These are phyloP conservation scores for Pammene aurita DNA, from an alignment of 2,888 invertebrate species.

Conservation along the genomic window DNA sequence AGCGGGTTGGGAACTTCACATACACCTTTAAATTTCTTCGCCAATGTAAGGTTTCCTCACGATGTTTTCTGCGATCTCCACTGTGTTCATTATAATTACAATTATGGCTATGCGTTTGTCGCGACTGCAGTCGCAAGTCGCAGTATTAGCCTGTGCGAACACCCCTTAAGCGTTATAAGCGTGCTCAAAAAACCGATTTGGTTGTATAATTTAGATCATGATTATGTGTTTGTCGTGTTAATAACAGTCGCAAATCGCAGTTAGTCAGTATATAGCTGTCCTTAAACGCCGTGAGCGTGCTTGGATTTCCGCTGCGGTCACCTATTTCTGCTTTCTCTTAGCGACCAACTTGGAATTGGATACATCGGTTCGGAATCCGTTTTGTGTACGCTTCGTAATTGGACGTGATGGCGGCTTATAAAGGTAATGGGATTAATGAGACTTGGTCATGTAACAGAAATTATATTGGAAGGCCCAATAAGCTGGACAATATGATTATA, in stretches of 20 bases:
- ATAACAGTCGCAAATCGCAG: not conserved
- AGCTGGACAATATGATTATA: no score
- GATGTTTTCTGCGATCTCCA: no score
- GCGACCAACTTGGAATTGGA: conserved; percentile 36
- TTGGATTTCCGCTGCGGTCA: conserved; percentile 43
- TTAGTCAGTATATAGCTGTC: not conserved
- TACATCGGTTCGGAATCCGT: conserved; percentile 28
- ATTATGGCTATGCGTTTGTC: no score
- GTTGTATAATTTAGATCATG: not conserved
- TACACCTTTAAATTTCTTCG: no score
- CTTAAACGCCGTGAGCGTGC: conserved; percentile 16
- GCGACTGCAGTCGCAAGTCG: no score
- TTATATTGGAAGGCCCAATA: not conserved
- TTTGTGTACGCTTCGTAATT: conserved; percentile 30
- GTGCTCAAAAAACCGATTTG: no score
- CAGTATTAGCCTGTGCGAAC: no score
- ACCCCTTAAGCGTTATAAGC: no score
- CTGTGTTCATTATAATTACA: no score
- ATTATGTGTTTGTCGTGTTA: not conserved
- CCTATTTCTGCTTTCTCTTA: conserved; percentile 39
- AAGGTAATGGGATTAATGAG: conserved; percentile 12
- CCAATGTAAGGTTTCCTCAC: no score
- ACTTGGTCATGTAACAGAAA: not conserved
- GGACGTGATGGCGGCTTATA: conserved; percentile 10
- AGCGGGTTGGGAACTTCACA: no score